Evolutionary conservation across 23 tunicate species (phyloP), one percentile per base, ranked within the genome.

Genomic region (Clavelina lepadiformis): DNA sequence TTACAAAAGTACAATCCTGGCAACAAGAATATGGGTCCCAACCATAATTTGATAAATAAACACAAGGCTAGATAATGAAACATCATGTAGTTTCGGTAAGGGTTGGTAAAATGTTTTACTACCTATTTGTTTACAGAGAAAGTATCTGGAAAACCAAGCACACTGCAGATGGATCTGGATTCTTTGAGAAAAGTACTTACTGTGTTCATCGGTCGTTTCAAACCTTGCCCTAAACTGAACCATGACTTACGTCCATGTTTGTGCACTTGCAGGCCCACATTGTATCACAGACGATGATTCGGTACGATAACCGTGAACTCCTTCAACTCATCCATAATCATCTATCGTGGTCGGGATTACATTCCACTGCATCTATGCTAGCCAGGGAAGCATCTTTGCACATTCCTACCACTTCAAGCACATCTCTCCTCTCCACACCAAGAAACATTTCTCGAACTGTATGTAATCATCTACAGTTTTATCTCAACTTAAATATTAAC

Each of bases 321-420:
- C 96, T 88, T 8, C 80, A 74, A 37, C 45, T 88, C 51, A 88
- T 88, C 31, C 96, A 88, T 73, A 61, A 68, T 38, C 96, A 88
- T 49, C 73, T 88, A 0, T 27, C 28, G 22, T 79, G 86, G 86
- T 79, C 82, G n/a, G 86, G 86, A 0, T 67, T 88, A 3, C 78
- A 79, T 27, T 24, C 56, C 32, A 46, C 77, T 0, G 93, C 93
- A 28, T 51, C 72, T 11, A 31, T 52, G 32, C 66, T 84, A 51
- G 78, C 93, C 28, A 51, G 55, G 25, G 93, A 84, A 51, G 83
- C 83, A 3, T 47, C 75, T 0, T 72, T 80, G 22, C 55, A 71
- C 50, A 56, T 54, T 27, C 75, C 84, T 20, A 46, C 75, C 3
- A 78, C 69, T 5, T 28, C 52, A 51, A 58, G 69, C 56, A 37